Base-by-base conservation (phyloP, 2,797 vertebrate species). In the Prunella strophiata region DNA sequence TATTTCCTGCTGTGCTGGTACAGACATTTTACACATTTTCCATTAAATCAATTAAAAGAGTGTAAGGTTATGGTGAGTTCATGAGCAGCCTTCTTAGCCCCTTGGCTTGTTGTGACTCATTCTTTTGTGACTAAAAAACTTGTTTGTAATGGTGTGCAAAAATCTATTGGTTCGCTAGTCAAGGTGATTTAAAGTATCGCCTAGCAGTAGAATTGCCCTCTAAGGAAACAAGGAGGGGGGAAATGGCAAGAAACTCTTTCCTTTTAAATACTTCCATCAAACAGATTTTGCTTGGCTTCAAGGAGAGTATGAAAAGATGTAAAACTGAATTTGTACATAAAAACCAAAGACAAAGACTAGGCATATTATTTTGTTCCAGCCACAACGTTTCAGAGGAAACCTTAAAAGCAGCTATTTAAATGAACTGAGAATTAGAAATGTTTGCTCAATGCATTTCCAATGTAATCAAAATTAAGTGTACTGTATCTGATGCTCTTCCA, bases 121-220 rank as follows among this genome's bases (percentile, higher is more conserved):
- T 63, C 78, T 85, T 94, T 88, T 88, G 66, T 66, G 50, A 72
- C 50, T 84, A 47, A 47, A 73, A 59, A 90, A 81, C 87, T 74
- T 79, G 52, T 42, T 74, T 82, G 50, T 16, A 91, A 81, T 36
- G 19, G 38, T 36, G 55, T 83, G 74, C 59, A 91, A 93, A 85
- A 95, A 84, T 62, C n/a, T 85, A 79, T 50, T 62, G 40, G 61
- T 91, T 89, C 84, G 34, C 47, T 93, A 63, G 88, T 77, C 50
- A 86, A 89, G 38, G 16, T 86, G 72, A 91, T 95, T 55, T 93
- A 84, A 97, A 91, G 23, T 74, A 84, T 75, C 79, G 14, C 15
- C 26, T 89, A 78, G 23, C 50, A 90, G 65, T 36, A 86, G 29
- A 96, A 93, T 73, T 84, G 59, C 22, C 30, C 52, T 79, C 32